Evolutionary conservation across 2,888 invertebrate species (phyloP).

Genomic region (Tipula unca): DNA sequence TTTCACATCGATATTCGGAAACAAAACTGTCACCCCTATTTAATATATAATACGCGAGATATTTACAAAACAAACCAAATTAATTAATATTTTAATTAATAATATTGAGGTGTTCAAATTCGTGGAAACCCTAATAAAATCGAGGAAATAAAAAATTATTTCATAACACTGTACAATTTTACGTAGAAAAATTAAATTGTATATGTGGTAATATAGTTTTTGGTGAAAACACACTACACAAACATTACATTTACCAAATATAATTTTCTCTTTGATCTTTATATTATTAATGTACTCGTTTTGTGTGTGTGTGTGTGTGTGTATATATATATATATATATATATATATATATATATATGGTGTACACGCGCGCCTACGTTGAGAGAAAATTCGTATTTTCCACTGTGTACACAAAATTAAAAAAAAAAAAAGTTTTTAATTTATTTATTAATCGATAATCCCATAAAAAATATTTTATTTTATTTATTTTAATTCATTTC

Average conservation of each 20-base stretch:
- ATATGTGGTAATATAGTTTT: not conserved
- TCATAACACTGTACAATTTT: not conserved
- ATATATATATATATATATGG: no score
- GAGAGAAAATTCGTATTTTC: not conserved
- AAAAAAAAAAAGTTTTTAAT: not conserved
- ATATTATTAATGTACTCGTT: not conserved
- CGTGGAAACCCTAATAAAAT: not conserved
- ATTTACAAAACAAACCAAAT: not conserved
- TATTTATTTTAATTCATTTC: not conserved
- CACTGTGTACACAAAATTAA: not conserved
- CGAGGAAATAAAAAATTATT: not conserved
- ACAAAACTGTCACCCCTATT: not conserved
- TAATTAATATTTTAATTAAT: not conserved
- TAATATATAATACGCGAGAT: not conserved
- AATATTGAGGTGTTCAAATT: not conserved
- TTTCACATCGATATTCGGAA: no score
- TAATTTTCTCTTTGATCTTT: not conserved
- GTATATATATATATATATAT: no score
- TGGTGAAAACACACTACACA: not conserved
- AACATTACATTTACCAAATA: not conserved
- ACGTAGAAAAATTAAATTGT: not conserved
- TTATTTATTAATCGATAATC: not conserved
- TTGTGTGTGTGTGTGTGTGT: not conserved
- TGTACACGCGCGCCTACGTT: not conserved
- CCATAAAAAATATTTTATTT: constrained; percentile 8